phyloP scores from a whole-genome alignment of 2,113 vertebrate species.

The Phodopus roborovskii region DNA sequence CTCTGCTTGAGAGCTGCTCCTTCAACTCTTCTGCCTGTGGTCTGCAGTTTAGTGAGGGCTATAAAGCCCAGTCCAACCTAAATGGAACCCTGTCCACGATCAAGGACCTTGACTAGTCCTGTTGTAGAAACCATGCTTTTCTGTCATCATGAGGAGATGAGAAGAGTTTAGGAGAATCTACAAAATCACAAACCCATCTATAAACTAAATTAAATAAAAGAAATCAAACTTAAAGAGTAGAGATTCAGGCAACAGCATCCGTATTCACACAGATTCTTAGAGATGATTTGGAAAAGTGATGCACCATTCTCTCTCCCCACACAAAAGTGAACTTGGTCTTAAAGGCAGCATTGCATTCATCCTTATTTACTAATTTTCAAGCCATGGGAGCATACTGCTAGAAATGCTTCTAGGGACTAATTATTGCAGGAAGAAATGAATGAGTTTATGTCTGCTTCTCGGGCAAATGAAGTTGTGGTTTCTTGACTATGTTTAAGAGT shows the following conservation, averaged over 20 bases:
- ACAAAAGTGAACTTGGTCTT: not conserved
- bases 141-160: not conserved
- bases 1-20: not conserved
- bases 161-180: not conserved
- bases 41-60: not conserved
- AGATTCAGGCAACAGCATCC: not conserved
- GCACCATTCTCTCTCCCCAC: not conserved
- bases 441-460: not conserved
- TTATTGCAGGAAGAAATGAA: not conserved
- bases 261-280: not conserved
- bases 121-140: not conserved
- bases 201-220: not conserved
- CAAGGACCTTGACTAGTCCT: not conserved
- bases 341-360: not conserved
- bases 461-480: not conserved
- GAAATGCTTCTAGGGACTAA: not conserved
- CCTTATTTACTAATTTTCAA: not conserved
- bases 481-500: not conserved
- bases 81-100: not conserved
- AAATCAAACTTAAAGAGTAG: not conserved
- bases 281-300: not conserved
- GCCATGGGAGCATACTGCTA: not conserved
- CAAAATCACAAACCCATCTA: not conserved
- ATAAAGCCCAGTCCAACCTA: not conserved
- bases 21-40: fast-evolving